phyloP scores from a whole-genome alignment of 2,113 vertebrate species.

The Nyctereutes procyonoides region DNA sequence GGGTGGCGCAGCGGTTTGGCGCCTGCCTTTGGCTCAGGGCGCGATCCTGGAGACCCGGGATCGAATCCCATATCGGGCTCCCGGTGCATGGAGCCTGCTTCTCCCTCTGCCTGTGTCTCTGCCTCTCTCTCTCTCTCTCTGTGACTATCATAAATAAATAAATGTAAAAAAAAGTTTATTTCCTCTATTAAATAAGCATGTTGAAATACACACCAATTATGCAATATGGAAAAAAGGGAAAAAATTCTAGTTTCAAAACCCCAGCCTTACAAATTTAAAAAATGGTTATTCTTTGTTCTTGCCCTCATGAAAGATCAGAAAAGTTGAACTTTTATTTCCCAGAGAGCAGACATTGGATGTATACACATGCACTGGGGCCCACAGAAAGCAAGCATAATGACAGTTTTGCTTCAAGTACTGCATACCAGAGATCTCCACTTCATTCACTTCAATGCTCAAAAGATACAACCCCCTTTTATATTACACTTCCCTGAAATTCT shows the following conservation, averaged over 20 bases:
- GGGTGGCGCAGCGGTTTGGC: too few relatives aligned
- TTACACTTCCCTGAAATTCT: conserved; percentile 35
- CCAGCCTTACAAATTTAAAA: neutral
- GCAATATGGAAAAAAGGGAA: neutral
- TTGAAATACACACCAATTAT: neutral
- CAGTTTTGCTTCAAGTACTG: neutral
- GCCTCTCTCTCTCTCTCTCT: too few relatives aligned
- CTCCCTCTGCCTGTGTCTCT: too few relatives aligned
- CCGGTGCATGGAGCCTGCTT: too few relatives aligned
- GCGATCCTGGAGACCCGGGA: too few relatives aligned
- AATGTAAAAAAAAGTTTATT: too few relatives aligned
- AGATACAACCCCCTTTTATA: neutral
- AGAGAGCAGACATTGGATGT: neutral
- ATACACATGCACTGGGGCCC: neutral
- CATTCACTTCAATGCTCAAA: neutral
- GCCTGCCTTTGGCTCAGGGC: too few relatives aligned
- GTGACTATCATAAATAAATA: too few relatives aligned
- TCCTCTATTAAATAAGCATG: neutral
- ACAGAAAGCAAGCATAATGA: neutral
- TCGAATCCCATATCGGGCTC: too few relatives aligned
- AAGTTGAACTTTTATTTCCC: neutral
- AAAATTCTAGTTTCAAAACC: conserved; percentile 13
- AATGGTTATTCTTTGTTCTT: neutral
- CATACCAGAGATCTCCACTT: neutral
- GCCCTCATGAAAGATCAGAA: neutral